A percentile compares a stretch with the other conserved stretches of the same genome.
Evolutionary conservation across 2,113 vertebrate genomes (phyloP).

Genomic region (Beaufortia kweichowensis): DNA sequence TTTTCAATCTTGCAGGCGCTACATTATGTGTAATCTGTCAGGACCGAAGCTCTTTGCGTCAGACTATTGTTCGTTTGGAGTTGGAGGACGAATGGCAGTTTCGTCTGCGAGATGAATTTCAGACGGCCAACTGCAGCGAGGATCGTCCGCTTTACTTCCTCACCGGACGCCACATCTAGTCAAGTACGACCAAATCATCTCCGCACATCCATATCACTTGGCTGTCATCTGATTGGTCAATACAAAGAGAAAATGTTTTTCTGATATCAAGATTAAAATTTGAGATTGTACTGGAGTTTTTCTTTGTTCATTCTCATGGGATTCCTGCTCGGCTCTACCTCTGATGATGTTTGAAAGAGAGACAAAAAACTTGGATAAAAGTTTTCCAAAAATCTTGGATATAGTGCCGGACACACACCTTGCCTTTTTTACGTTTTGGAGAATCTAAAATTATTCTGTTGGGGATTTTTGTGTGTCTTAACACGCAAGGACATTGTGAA

Average conservation of each 20-base stretch:
- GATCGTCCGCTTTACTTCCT: conserved; percentile 96
- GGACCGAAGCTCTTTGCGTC: conserved; percentile 93
- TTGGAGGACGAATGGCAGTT: conserved; percentile 98
- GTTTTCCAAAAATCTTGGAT: not conserved
- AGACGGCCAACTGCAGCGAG: conserved; percentile 95
- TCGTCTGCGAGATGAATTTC: conserved; percentile 94
- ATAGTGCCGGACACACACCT: not conserved
- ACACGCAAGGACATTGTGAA: conserved; percentile 6
- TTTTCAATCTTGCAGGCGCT: conserved; percentile 77
- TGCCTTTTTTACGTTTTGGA: conserved; percentile 4
- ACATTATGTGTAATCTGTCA: conserved; percentile 98
- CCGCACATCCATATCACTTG: not conserved
- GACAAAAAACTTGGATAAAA: not conserved
- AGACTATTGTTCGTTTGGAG: conserved; percentile 93
- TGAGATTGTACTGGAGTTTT: not conserved
- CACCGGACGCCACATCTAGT: conserved; percentile 90
- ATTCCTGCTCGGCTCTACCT: not conserved
- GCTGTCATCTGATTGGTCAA: not conserved
- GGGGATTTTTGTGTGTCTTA: not conserved
- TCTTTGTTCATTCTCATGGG: not conserved
- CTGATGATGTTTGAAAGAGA: not conserved
- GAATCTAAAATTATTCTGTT: not conserved
- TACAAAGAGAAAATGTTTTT: not conserved
- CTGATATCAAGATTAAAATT: not conserved
- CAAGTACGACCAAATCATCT: not conserved